These are phyloP conservation scores for Antedon mediterranea DNA, from an alignment of 53 echinoderm and acorn worm species.

Conservation along the genomic window DNA sequence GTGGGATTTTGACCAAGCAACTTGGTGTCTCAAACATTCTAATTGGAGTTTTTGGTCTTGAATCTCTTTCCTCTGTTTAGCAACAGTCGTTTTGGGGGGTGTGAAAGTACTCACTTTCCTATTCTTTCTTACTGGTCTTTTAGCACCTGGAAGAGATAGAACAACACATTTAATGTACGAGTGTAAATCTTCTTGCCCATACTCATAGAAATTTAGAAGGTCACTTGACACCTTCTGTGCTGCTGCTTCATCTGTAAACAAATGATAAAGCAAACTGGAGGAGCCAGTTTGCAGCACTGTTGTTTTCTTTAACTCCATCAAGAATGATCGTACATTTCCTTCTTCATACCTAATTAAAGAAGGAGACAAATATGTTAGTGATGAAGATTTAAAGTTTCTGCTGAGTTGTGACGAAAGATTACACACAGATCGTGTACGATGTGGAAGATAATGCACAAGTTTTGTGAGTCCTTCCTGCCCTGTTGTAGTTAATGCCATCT, in stretches of 20 bases:
- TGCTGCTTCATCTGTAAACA: conserved; percentile 8
- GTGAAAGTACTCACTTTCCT: conserved; percentile 14
- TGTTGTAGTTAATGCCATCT: conserved; percentile 15
- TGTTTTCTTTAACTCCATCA: not conserved
- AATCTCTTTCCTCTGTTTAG: conserved; percentile 14
- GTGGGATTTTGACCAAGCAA: conserved; percentile 11
- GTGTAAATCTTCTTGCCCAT: conserved; percentile 4
- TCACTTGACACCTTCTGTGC: not conserved
- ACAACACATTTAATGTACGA: conserved; percentile 15
- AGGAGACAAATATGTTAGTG: not conserved
- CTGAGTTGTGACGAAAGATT: conserved; percentile 9
- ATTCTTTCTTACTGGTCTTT: not conserved
- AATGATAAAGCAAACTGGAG: not conserved
- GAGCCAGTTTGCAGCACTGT: not conserved
- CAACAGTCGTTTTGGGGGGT: not conserved
- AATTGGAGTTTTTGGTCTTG: conserved; percentile 23
- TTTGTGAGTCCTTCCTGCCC: no score
- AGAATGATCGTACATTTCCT: not conserved
- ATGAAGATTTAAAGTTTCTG: not conserved
- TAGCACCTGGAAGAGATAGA: not conserved
- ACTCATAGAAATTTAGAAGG: conserved; percentile 3
- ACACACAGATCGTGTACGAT: not conserved
- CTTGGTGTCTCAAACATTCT: conserved; percentile 2
- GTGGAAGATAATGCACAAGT: no score
- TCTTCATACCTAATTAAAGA: not conserved